Base-by-base conservation (phyloP, 1,140 invertebrate genomes). In the Drosophila jambulina region DNA sequence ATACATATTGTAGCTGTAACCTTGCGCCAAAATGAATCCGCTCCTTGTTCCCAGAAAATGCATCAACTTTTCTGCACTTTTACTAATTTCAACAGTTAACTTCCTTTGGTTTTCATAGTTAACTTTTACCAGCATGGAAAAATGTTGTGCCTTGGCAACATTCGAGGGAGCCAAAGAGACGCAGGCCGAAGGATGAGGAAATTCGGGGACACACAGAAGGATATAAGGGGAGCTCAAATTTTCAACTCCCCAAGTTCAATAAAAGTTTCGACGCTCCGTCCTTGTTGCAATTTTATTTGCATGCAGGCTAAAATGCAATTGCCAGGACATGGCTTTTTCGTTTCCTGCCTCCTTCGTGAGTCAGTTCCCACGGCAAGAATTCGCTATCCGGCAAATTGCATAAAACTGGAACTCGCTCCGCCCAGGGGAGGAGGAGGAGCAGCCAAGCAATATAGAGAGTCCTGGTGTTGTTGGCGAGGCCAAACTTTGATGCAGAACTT, bases 51-150 rank as follows among this genome's bases (percentile, higher is more conserved):
- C 76, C 77, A 81, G 70, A 67, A 90, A 86, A 90, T 91, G 86
- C 75, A 87, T 87, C 82, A 91, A 91, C 90, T 91, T 91, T 91
- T 87, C 78, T 63, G 74, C 85, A 91, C 85, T 91, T 91, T 91
- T 86, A 90, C 90, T 91, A 91, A 91, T 91, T 91, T 90, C 80
- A 80, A 77, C 79, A 84, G 90, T 91, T 91, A 91, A 91, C 90
- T 91, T 91, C 90, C 90, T 91, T 91, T 90, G 90, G 90, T 91
- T 91, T 91, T 91, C 75, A 80, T 83, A 91, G 90, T 91, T 91
- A 91, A 91, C 90, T 91, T 91, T 91, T 85, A 74, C 83, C 84
- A 91, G 75, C 81, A 91, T 82, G 76, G 88, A 88, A 91, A 90
- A 91, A 91, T 91, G 81, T 85, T 91, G 63, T 82, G 84, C 84